Evolutionary conservation across 35 echinoderm and acorn worm genomes (phyloP), one percentile per base, ranked within the genome.

Genomic region (Apostichopus japonicus): DNA sequence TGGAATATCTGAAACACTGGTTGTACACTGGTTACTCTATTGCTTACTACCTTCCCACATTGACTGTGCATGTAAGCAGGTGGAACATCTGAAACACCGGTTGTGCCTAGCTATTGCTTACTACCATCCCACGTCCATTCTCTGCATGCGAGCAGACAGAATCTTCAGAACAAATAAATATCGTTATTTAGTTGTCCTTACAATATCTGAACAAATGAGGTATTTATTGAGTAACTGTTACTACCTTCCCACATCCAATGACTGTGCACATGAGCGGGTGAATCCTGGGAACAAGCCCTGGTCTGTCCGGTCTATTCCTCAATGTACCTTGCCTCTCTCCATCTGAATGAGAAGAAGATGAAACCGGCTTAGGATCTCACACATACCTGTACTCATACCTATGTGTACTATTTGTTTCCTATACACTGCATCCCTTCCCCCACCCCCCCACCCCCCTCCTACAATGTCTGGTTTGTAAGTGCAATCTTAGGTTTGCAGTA

Each of bases 71-170:
- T 57, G 92, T 88, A 62, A 96, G 95, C 11, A 92, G 94, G 6
- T 95, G 58, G 90, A 90, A 93, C 91, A 80, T 92, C 82, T 13
- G 90, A 57, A 57, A 57, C 9, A 57, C 5, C 9, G n/a, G n/a
- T n/a, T n/a, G n/a, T n/a, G n/a, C n/a, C n/a, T n/a, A n/a, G n/a
- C n/a, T n/a, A n/a, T n/a, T n/a, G n/a, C n/a, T 65, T 65, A 92
- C 83, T 84, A 99, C 97, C 97, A 96, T 96, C 70, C 94, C 97
- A 92, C 97, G 96, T 19, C 97, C 95, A 92, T 93, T 93, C 94
- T 56, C 95, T 99, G 72, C 97, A 99, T 57, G 92, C 86, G 76
- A 96, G 95, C 11, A 92, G 94, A 4, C 93, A 22, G 90, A 90
- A 93, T 93, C 79, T 92, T 81, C 11, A 84, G 9, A 57, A 57